phyloP scores from a whole-genome alignment of 2,888 invertebrate genomes.

The Antitype chi region DNA sequence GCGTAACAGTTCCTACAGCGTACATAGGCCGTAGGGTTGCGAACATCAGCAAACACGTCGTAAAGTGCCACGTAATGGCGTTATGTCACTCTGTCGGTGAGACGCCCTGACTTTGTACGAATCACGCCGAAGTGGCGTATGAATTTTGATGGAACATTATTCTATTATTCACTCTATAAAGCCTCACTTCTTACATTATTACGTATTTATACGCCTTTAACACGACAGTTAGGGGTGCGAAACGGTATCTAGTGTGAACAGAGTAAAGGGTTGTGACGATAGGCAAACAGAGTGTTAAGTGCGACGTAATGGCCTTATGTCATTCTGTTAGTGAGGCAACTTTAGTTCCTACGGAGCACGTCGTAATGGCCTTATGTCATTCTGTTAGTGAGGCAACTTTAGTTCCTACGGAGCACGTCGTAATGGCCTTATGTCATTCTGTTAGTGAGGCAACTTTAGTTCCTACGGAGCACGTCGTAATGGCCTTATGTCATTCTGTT shows the following conservation, averaged over 20 bases:
- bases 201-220: constrained; percentile 26
- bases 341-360: background rate
- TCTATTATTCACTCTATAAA: background rate
- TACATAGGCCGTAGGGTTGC: constrained; percentile 24
- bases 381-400: constrained; percentile 7
- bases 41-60: constrained; percentile 76
- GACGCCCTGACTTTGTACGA: background rate
- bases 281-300: constrained; percentile 79
- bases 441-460: background rate
- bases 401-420: constrained; percentile 37
- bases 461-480: constrained; percentile 67
- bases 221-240: constrained; percentile 16
- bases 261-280: constrained; percentile 60
- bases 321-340: constrained; percentile 51
- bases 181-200: constrained; percentile 12
- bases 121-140: background rate
- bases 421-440: constrained; percentile 75
- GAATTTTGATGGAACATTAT: constrained; percentile 12
- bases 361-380: constrained; percentile 75
- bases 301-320: constrained; percentile 75
- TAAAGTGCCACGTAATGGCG: constrained; percentile 78
- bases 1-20: constrained; percentile 30
- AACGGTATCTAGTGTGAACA: constrained; percentile 38
- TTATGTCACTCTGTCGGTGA: constrained; percentile 66
- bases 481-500: constrained; percentile 71